Base-by-base conservation (phyloP, 2,797 vertebrate species). In the Rhyacichthys aspro region DNA sequence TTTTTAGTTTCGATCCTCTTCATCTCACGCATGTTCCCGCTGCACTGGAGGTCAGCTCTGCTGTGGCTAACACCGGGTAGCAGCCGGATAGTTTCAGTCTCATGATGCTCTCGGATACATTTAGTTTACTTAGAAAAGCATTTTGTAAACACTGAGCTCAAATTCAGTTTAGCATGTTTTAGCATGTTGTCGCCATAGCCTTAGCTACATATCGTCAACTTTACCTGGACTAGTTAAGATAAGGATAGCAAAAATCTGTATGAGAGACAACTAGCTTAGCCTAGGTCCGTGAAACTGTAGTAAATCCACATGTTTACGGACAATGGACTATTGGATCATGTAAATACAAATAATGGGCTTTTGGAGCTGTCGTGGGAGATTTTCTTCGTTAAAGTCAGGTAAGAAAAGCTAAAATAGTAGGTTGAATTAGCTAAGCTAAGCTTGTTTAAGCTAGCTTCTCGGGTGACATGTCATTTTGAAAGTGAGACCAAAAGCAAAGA, bases 371-470 rank as follows among this genome's bases (percentile, higher is more conserved):
- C 33, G 1, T 19, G 9, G 14, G 15, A 15, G 62, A 11, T 5
- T 11, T 14, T 54, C 52, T 37, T 43, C 63, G 11, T 15, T 46
- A 17, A 10, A 59, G 42, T 37, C 69, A 46, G 84, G 84, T 87
- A 74, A 86, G 79, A 34, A 5, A 17, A 60, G 54, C 32, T 56
- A 42, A 15, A 58, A 50, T 58, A 50, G 49, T 64, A 59, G 9
- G 36, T 19, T 69, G 57, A 48, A 53, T 46, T 46, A 42, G 59
- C 55, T 41, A 14, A 14, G 18, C 0, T 11, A 7, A 16, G 50
- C 50, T 39, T 39, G 36, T 39, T 41, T 17, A 41, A 9, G 50
- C 37, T 53, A 28, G 53, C 53, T 55, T 32, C 36, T n/a, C 6
- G 41, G 7, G 2, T 3, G 14, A n/a, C 14, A 9, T 43, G 41